A percentile compares a stretch with the other conserved stretches of the same genome.
phyloP scores from a whole-genome alignment of 2,797 vertebrate genomes.

The Streptopelia turtur region DNA sequence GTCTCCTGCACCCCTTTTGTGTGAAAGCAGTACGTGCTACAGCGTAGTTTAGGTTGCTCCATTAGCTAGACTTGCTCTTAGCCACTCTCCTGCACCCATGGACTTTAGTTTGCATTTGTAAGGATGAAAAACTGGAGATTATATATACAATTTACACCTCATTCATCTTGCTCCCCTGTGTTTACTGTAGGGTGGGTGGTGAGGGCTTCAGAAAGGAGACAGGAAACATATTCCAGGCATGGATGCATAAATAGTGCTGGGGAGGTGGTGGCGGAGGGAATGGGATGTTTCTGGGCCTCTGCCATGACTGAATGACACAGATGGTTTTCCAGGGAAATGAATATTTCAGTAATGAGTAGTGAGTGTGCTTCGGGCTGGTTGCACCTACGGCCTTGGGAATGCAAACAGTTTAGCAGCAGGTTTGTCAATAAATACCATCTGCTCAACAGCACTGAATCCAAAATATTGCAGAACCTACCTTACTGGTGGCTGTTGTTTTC shows the following conservation, averaged over 20 bases:
- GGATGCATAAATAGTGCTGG: neutral
- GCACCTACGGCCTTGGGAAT: conserved; percentile 22
- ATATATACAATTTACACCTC: neutral
- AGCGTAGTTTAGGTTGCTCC: neutral
- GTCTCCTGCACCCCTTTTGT: neutral
- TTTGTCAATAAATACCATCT: conserved; percentile 70
- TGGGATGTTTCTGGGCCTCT: conserved; percentile 1
- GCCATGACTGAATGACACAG: conserved; percentile 30
- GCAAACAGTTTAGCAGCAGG: conserved; percentile 62
- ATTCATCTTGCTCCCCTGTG: neutral
- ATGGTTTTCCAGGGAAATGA: conserved; percentile 54
- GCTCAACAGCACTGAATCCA: conserved; percentile 8
- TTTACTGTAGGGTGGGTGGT: neutral
- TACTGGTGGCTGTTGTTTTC: neutral
- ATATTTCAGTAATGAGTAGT: conserved; percentile 29
- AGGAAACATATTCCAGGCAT: neutral
- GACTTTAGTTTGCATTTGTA: neutral
- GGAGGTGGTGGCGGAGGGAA: neutral
- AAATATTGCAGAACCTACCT: conserved; percentile 1
- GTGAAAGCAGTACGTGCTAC: neutral
- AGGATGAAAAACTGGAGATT: neutral
- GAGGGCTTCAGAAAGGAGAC: neutral
- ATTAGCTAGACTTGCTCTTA: neutral
- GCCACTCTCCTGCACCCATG: neutral
- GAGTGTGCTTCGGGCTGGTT: conserved; percentile 5